Evolutionary conservation across 2,113 vertebrate genomes (phyloP).

Genomic region (Zosterops hypoxanthus): DNA sequence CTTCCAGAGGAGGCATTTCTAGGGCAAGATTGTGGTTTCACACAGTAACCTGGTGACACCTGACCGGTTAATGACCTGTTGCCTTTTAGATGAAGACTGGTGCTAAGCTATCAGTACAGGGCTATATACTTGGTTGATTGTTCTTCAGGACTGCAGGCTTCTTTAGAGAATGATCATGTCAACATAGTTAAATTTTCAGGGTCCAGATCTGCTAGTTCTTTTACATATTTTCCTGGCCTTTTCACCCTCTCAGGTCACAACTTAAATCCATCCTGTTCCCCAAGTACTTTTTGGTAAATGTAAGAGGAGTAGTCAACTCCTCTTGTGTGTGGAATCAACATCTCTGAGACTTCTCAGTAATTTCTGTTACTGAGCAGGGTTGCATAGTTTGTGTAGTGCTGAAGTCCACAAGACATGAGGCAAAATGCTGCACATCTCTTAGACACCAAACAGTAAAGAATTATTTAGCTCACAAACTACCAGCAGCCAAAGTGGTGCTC

Average conservation of each 20-base stretch:
- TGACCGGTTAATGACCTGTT: not conserved
- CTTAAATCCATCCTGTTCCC: accelerated
- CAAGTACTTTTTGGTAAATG: not conserved
- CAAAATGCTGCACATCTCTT: not conserved
- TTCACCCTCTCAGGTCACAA: not conserved
- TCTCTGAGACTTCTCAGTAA: not conserved
- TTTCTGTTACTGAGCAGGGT: not conserved
- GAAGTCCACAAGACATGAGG: not conserved
- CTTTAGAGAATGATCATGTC: not conserved
- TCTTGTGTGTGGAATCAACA: not conserved
- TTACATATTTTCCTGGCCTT: not conserved
- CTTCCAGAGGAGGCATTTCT: not conserved
- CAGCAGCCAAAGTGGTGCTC: not conserved
- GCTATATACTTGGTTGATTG: not conserved
- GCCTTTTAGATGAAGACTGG: not conserved
- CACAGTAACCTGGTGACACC: accelerated
- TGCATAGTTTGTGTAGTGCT: not conserved
- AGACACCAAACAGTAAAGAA: not conserved
- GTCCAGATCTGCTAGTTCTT: not conserved
- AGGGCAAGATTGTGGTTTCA: not conserved
- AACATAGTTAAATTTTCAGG: not conserved
- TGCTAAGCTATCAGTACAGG: not conserved
- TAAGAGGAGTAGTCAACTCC: not conserved
- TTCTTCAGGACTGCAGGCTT: not conserved
- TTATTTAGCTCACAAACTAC: not conserved